Conservation (phyloP, 2,113 vertebrate species). For the Oreotrochilus melanogaster region DNA sequence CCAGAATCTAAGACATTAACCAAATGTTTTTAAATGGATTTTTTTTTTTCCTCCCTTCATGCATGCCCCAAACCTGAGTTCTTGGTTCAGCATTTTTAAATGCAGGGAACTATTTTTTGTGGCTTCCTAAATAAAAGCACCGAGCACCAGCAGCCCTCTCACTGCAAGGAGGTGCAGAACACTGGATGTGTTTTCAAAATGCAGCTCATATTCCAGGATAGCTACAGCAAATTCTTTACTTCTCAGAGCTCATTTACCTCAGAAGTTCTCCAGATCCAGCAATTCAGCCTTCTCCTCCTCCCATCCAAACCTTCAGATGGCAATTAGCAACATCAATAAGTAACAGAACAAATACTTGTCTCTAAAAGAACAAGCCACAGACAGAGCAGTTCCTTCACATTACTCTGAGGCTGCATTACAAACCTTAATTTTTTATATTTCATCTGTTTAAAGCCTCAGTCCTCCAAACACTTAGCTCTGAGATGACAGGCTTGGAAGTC, state of each 20-base stretch:
- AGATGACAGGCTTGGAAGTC: neutral
- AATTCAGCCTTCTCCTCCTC: neutral
- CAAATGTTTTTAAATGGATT: neutral
- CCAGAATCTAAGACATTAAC: neutral
- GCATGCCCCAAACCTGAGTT: neutral
- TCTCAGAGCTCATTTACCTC: neutral
- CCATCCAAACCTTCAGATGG: neutral
- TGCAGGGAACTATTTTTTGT: neutral
- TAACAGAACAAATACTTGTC: conserved; percentile 40
- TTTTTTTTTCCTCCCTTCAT: neutral
- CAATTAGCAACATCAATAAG: conserved; percentile 50
- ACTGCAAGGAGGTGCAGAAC: neutral
- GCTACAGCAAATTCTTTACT: neutral
- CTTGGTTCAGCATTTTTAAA: neutral
- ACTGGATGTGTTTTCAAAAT: neutral
- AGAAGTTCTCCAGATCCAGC: neutral
- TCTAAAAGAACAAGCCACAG: neutral
- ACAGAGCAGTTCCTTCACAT: neutral
- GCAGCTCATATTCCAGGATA: neutral
- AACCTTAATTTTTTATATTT: neutral
- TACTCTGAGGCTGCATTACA: neutral
- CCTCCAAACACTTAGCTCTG: neutral
- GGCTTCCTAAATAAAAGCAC: neutral
- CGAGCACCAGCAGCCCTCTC: neutral
- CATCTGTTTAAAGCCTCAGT: neutral